Evolutionary conservation across 2,113 vertebrate species (phyloP).

Genomic region (Suricata suricatta): DNA sequence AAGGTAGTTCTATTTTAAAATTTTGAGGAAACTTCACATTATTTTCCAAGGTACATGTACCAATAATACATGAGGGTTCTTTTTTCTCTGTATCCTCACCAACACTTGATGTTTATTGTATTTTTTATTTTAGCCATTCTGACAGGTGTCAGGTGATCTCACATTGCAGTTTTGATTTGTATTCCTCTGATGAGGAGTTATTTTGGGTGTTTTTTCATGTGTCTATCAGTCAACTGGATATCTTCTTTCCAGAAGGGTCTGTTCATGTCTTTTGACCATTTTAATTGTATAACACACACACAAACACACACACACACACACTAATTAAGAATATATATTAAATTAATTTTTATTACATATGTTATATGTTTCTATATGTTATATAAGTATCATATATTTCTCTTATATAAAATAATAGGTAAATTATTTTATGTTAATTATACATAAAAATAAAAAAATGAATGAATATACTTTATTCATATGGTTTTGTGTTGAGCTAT

Average conservation of each 20-base stretch:
- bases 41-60: background rate
- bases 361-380: no score
- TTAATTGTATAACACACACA: background rate
- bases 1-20: background rate
- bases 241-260: background rate
- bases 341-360: no score
- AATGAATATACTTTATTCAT: no score
- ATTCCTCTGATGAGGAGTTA: background rate
- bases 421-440: no score
- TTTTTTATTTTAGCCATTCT: background rate
- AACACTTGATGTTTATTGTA: background rate
- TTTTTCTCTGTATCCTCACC: background rate
- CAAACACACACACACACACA: no score
- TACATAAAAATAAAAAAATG: no score
- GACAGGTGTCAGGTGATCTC: background rate
- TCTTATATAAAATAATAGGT: no score
- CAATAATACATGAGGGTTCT: background rate
- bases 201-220: background rate
- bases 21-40: background rate
- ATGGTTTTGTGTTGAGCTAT: no score
- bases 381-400: no score
- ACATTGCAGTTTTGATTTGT: background rate
- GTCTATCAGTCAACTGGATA: background rate
- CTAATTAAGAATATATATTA: no score
- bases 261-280: background rate